Evolutionary conservation across 2,113 vertebrate genomes (phyloP).

Genomic region (Gopherus flavomarginatus): DNA sequence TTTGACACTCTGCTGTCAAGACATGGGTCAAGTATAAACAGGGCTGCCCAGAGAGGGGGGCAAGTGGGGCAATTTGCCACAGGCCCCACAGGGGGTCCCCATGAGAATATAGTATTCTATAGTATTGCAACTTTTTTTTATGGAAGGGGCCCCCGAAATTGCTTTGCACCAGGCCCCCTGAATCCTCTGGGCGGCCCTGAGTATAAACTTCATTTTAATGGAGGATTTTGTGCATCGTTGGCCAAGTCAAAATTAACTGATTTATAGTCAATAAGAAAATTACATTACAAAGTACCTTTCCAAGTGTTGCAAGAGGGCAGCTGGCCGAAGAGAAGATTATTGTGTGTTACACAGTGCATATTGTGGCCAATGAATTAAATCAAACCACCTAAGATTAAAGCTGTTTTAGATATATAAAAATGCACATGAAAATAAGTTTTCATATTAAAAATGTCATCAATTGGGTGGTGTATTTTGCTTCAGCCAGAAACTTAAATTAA

Average conservation of each 20-base stretch:
- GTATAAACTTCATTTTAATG: not conserved
- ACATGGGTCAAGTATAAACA: not conserved
- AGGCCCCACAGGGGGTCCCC: too few relatives aligned
- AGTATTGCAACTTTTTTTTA: too few relatives aligned
- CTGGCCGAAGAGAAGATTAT: not conserved
- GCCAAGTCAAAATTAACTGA: not conserved
- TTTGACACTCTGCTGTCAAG: rapidly evolving
- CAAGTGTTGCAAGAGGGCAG: not conserved
- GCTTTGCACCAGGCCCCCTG: too few relatives aligned
- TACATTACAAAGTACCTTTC: not conserved
- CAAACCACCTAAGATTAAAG: conserved; percentile 4
- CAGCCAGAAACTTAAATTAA: not conserved
- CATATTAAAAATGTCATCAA: not conserved
- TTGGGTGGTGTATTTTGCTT: not conserved
- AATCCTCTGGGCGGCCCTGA: too few relatives aligned
- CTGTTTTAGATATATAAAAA: not conserved
- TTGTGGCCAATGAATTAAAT: conserved; percentile 39
- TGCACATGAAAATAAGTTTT: conserved; percentile 15
- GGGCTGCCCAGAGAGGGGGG: too few relatives aligned
- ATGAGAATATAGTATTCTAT: too few relatives aligned
- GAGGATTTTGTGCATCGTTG: not conserved
- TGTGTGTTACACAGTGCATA: not conserved
- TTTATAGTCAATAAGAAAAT: not conserved
- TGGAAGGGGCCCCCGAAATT: too few relatives aligned
- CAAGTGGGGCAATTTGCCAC: too few relatives aligned